Evolutionary conservation across 2,113 vertebrate genomes (phyloP).

Genomic region (Turnix velox): DNA sequence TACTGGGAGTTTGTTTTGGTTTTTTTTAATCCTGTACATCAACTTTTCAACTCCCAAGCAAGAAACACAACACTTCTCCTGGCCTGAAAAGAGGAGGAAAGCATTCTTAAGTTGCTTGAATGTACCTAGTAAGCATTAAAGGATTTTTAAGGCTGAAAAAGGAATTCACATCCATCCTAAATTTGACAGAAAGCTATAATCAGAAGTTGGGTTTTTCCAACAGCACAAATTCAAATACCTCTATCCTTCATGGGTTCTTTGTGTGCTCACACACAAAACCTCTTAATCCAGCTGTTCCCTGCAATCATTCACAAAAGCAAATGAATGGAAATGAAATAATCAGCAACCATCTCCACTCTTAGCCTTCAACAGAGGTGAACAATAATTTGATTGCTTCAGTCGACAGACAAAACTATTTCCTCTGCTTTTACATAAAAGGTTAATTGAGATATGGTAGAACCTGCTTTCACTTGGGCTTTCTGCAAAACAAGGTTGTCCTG

Average conservation of each 20-base stretch:
- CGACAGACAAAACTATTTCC: neutral
- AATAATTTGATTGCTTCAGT: neutral
- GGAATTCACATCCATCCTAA: conserved; percentile 15
- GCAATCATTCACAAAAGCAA: conserved; percentile 43
- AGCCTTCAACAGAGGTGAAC: neutral
- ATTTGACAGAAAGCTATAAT: neutral
- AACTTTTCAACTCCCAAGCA: neutral
- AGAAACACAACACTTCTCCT: neutral
- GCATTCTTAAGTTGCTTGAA: neutral
- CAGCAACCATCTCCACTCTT: neutral
- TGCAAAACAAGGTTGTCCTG: neutral
- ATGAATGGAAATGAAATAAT: conserved; percentile 25
- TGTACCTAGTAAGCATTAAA: neutral
- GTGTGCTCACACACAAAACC: neutral
- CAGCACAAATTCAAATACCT: neutral
- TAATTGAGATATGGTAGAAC: neutral
- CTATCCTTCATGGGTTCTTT: neutral
- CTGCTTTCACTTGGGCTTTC: neutral
- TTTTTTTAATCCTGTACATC: neutral
- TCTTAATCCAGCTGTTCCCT: conserved; percentile 31
- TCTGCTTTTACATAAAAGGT: neutral
- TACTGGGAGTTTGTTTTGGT: neutral
- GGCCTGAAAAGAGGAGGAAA: neutral
- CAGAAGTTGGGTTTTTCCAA: neutral
- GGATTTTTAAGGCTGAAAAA: neutral